Evolutionary conservation across 2,888 invertebrate species (phyloP), one percentile per base, ranked within the genome.

Genomic region (Zele albiditarsus): DNA sequence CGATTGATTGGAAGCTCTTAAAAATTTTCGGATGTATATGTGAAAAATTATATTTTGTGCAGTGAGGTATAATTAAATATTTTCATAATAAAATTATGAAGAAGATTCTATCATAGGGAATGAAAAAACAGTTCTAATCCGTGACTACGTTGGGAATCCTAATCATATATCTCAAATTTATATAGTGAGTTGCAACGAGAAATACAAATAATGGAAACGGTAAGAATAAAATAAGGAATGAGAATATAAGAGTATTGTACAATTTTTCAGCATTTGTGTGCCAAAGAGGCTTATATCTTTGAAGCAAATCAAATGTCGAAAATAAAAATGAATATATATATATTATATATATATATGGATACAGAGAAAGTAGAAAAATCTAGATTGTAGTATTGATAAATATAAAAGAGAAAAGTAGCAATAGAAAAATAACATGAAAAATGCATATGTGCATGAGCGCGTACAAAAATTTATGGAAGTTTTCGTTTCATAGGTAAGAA

Each of bases 381-480:
- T 5, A 58, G 25, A 58, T 58, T 23, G 25, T 10, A 60, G 25
- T 60, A 60, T 60, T 60, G 28, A 3, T 27, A 6, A 16, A 27
- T n/a, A 28, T 60, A 27, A 8, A 60, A 60, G 16, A 28, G 28
- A 28, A 27, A 28, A 60, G n/a, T n/a, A 60, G n/a, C 20, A 8
- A 58, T 12, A 25, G 25, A 58, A 27, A 58, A 58, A 60, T 60
- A 66, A n/a, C 33, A 69, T 70, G 73, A 71, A 23, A 70, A 75
- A 73, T 69, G 14, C 53, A 69, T 53, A 38, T 69, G 23, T 58
- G 33, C 20, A 23, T 58, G 73, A 65, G 53, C 67, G 42, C 10
- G 74, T 70, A 63, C 63, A 74, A 73, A 70, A 46, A 57, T 65
- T 72, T 57, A 71, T 12, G 23, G 49, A 31, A 31, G 62, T 58